These are phyloP conservation scores for Melanerpes formicivorus DNA, from an alignment of 2,113 vertebrate species.

Conservation along the genomic window DNA sequence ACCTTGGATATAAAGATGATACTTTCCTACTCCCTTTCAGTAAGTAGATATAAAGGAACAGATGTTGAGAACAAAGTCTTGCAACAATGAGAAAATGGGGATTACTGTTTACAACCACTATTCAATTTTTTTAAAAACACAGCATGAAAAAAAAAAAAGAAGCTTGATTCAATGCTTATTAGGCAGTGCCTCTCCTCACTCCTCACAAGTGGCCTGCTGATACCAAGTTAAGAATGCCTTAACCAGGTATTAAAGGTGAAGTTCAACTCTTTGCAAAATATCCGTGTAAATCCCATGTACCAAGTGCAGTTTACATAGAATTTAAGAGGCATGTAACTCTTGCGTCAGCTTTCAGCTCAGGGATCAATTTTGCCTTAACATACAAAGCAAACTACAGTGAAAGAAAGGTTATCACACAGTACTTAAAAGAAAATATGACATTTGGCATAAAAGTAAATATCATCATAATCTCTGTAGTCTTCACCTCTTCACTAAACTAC, in stretches of 20 bases:
- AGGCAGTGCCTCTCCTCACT: background rate
- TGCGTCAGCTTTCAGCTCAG: constrained; percentile 2
- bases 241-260: background rate
- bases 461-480: constrained; percentile 39
- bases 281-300: background rate
- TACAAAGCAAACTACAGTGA: constrained; percentile 22
- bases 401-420: constrained; percentile 50
- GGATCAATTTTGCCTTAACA: constrained; percentile 19
- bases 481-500: background rate
- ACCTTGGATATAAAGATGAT: background rate
- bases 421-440: constrained; percentile 45
- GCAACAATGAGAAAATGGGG: background rate
- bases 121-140: background rate
- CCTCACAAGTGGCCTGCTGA: background rate
- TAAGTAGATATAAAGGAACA: background rate
- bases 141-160: background rate
- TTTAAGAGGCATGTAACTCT: background rate
- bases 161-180: background rate
- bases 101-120: background rate
- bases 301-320: background rate
- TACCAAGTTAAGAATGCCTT: background rate
- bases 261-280: constrained; percentile 4
- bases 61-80: background rate
- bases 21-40: background rate
- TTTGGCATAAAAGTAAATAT: constrained; percentile 42